A percentile compares a stretch with the other conserved stretches of the same genome.
These are phyloP conservation scores for Argya squamiceps DNA, from an alignment of 2,797 vertebrate species.

Conservation along the genomic window DNA sequence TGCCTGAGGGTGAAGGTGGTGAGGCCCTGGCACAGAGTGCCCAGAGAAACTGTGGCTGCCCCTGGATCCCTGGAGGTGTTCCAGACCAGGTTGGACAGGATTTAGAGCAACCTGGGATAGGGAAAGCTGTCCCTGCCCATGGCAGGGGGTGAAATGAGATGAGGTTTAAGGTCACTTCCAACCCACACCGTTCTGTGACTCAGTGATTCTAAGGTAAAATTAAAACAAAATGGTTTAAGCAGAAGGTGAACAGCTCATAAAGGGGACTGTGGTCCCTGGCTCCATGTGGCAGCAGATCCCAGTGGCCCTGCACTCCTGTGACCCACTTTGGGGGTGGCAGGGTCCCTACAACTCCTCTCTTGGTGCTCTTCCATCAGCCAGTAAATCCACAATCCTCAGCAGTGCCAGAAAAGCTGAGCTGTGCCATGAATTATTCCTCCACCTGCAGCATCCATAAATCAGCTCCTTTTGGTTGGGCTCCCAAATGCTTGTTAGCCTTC, in stretches of 20 bases:
- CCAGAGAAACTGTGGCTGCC: background rate
- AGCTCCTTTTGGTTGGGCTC: background rate
- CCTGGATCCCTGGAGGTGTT: background rate
- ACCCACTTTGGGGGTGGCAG: background rate
- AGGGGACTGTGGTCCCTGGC: background rate
- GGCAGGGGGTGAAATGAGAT: background rate
- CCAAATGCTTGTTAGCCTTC: conserved; percentile 28
- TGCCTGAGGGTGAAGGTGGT: background rate
- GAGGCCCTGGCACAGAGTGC: background rate
- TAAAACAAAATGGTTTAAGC: background rate
- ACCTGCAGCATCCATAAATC: background rate
- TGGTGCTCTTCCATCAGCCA: background rate
- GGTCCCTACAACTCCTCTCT: background rate
- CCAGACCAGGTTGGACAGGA: fast-evolving
- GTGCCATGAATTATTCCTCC: background rate
- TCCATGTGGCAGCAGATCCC: background rate
- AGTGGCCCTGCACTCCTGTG: fast-evolving
- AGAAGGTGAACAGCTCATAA: background rate
- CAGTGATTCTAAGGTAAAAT: background rate
- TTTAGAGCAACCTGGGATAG: background rate
- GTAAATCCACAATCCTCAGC: background rate
- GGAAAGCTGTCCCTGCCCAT: background rate
- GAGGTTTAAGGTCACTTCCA: background rate
- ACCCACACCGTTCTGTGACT: background rate
- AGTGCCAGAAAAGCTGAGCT: background rate